Evolutionary conservation across 2,113 vertebrate species (phyloP), one percentile per base, ranked within the genome.

Genomic region (Ammospiza nelsoni): DNA sequence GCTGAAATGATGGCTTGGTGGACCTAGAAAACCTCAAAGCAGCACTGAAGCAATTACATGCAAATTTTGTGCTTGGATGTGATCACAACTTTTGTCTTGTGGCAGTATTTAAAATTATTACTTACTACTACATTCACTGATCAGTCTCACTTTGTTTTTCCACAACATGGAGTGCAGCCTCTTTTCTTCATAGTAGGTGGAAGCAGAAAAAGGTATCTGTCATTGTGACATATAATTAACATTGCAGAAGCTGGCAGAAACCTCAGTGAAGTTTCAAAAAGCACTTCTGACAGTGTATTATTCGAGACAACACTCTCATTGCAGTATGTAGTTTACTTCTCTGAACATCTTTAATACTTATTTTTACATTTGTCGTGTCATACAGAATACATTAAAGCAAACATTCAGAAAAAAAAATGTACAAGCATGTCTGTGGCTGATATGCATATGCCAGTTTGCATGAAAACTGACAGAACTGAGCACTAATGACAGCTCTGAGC

Each of bases 371-470:
- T 93, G 55, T 69, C 20, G 1, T 59, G 58, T 88, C 69, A 90
- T 57, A 95, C 24, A 84, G 82, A 91, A 93, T 74, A 92, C 28
- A 87, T 84, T 88, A 88, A 92, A 94, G 69, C 81, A 94, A 92
- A 88, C 83, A 88, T 77, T 96, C 88, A 84, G 78, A n/a, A 88
- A 93, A 92, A 85, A 85, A 83, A 77, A 54, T 5, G 74, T 69
- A 82, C 62, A 94, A 87, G 77, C 63, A 66, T 39, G 39, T 84
- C 35, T 83, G 59, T 86, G 72, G 59, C 59, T 71, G 72, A 95
- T 90, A 93, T 11, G 71, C 67, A 82, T 65, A 52, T 49, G 35
- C 55, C 81, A 91, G 12, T 17, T 55, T 77, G 65, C 57, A 86
- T 37, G n/a, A 71, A 80, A 94, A 76, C 43, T 72, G 69, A 80